Percentiles rank a stretch among this genome's conserved stretches.
phyloP scores from a whole-genome alignment of 2,113 vertebrate species.

The Peromyscus californicus region DNA sequence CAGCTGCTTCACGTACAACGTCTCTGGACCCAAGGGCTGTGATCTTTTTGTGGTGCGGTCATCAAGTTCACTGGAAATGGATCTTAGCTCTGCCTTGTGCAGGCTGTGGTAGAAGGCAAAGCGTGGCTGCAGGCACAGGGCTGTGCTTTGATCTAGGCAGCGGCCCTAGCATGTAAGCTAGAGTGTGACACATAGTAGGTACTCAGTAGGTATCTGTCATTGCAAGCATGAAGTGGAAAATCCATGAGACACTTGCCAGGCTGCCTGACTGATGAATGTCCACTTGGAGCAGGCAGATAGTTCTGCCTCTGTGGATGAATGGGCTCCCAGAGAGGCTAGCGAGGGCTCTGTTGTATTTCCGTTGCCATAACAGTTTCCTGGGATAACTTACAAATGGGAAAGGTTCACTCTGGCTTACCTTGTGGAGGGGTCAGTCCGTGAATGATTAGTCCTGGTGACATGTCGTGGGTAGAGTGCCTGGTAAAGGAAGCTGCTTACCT shows the following conservation, averaged over 20 bases:
- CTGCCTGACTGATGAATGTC: neutral
- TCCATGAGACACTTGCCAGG: no score
- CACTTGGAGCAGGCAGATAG: rapidly evolving
- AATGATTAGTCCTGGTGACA: neutral
- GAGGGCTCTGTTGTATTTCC: neutral
- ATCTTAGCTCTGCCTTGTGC: neutral
- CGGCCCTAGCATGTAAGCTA: neutral
- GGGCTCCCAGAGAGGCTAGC: neutral
- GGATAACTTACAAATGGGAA: neutral
- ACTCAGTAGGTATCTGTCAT: neutral
- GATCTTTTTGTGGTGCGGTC: no score
- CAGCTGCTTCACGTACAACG: rapidly evolving
- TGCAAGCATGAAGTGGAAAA: no score
- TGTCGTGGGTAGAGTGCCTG: neutral
- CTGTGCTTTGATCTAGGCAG: neutral
- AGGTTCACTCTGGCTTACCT: neutral
- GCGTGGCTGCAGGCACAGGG: rapidly evolving
- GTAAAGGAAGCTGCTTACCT: neutral
- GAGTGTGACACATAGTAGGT: neutral
- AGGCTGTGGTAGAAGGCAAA: neutral
- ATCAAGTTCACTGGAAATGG: neutral
- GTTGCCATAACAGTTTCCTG: neutral
- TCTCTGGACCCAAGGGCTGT: neutral
- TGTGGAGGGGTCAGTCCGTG: neutral
- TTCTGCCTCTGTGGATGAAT: neutral